Evolutionary conservation across 1,140 invertebrate genomes (phyloP), one percentile per base, ranked within the genome.

Genomic region (Pachypsylla venusta): DNA sequence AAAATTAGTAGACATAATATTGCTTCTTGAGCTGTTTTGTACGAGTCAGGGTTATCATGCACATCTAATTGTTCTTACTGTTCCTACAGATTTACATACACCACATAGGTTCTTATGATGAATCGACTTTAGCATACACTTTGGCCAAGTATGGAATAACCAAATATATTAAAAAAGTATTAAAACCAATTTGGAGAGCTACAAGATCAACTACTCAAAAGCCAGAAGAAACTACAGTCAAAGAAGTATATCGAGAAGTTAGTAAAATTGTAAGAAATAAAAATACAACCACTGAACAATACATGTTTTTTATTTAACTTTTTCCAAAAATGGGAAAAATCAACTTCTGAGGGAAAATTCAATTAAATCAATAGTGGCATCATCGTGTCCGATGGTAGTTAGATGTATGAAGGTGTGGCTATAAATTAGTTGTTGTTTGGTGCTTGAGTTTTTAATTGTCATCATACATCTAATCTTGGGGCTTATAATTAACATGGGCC

Each of bases 131-230:
- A 22, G 42, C 42, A n/a, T 48, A 48, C 22, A 48, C 42, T n/a
- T 48, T 48, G 42, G 42, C 42, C 42, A 48, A 48, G 22, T 48
- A 10, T 48, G 42, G 42, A 7, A 48, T 48, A 7, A 48, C 42
- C 42, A 48, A n/a, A n/a, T 48, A 48, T 22, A 5, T 48, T 22
- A 48, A n/a, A 48, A 48, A 4, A 48, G 42, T 48, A 19, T 22
- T 48, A 7, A 48, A 48, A 48, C 42, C 42, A 19, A 4, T 48
- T 4, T 48, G 42, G 42, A 48, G 42, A 48, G 42, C 42, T 4
- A 48, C 42, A 5, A 19, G 42, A n/a, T 19, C 42, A 7, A 48
- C 42, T 4, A 48, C 42, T 4, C n/a, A 48, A 48, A 22, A 48
- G 16, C 16, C 22, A 48, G 22, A n/a, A 7, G 22, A n/a, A 7